phyloP scores from a whole-genome alignment of 1,140 invertebrate genomes.

The Ctenoplectra terminalis region DNA sequence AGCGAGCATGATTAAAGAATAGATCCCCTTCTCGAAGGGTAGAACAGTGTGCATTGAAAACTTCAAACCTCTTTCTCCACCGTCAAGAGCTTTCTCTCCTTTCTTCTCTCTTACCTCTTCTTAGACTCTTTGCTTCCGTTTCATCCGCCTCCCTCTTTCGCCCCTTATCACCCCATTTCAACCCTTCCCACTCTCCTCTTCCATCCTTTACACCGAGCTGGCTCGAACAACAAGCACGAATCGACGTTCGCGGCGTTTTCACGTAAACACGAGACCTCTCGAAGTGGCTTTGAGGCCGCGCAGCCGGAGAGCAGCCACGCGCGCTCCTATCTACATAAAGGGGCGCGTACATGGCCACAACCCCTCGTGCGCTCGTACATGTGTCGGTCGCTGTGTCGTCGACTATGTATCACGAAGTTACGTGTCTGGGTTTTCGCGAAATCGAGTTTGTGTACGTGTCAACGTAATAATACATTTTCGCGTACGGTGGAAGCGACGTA shows the following conservation, averaged over 20 bases:
- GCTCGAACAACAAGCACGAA: conserved; percentile 22
- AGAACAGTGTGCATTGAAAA: neutral
- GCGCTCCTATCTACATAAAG: conserved; percentile 33
- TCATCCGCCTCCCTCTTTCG: too few species aligned
- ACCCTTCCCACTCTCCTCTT: neutral
- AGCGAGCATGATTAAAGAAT: conserved; percentile 16
- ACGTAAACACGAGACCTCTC: conserved; percentile 36
- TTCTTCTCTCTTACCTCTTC: neutral
- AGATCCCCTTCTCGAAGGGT: neutral
- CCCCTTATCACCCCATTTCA: neutral
- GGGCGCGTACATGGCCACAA: neutral
- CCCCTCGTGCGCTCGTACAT: neutral
- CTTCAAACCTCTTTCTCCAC: neutral
- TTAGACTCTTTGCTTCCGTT: conserved; percentile 9
- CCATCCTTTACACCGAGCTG: neutral
- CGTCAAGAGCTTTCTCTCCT: neutral
- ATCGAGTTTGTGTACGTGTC: conserved; percentile 75
- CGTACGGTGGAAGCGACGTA: conserved; percentile 47
- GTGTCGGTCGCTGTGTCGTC: neutral
- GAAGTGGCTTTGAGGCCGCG: conserved; percentile 32
- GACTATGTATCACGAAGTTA: conserved; percentile 70
- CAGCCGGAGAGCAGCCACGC: conserved; percentile 2
- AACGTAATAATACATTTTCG: conserved; percentile 76
- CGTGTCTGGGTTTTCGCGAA: conserved; percentile 72
- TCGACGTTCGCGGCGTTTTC: conserved; percentile 36